Percentiles rank a stretch among this genome's conserved stretches.
Conservation (phyloP, 2,888 invertebrate genomes). For the Pecten maximus region DNA sequence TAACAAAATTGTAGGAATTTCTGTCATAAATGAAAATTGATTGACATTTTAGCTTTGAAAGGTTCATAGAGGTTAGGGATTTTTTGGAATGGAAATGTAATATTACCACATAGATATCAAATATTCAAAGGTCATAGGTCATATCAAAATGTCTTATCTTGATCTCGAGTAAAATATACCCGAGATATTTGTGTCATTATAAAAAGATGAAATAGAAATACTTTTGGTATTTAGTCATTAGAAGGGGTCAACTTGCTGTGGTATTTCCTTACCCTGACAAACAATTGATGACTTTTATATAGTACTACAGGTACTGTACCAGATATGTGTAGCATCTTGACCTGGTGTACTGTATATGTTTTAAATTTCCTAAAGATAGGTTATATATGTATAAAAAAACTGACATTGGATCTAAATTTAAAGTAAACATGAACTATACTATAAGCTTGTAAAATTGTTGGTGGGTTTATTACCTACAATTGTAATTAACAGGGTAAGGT, state of each 20-base stretch:
- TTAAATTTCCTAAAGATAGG: too few species aligned
- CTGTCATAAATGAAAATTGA: neutral
- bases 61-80: neutral
- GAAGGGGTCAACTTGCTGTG: neutral
- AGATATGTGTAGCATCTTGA: too few species aligned
- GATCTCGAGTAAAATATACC: neutral
- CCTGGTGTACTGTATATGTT: too few species aligned
- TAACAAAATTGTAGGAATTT: neutral
- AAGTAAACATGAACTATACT: too few species aligned
- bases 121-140: neutral
- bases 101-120: neutral
- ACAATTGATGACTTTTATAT: neutral
- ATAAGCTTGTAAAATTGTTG: too few species aligned
- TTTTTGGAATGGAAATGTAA: neutral
- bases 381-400: too few species aligned
- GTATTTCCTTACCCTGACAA: neutral
- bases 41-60: neutral
- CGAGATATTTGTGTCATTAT: neutral
- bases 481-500: too few species aligned
- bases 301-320: too few species aligned
- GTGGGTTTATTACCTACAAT: too few species aligned
- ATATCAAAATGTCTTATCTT: neutral
- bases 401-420: too few species aligned
- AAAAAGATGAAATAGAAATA: neutral
- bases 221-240: conserved; percentile 12